Percentiles rank a stretch among this genome's conserved stretches.
Conservation (phyloP, 2,113 vertebrate genomes). For the Phrynosoma blainvillii region DNA sequence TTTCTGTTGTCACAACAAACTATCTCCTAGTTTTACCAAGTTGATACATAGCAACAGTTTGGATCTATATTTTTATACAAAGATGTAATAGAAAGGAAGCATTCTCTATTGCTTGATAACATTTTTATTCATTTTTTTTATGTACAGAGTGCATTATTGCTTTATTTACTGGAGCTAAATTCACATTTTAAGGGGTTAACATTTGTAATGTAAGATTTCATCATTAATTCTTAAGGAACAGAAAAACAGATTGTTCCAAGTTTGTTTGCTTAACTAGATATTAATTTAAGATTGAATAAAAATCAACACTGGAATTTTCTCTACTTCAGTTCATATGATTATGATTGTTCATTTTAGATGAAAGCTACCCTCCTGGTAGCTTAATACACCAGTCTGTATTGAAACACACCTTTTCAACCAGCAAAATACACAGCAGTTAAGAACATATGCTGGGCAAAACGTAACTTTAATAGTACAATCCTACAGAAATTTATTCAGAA, state of each 20-base stretch:
- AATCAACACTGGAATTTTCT: background rate
- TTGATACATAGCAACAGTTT: slow-evolving; percentile 50
- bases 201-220: slow-evolving; percentile 13
- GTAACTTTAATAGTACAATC: background rate
- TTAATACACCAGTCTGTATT: background rate
- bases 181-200: slow-evolving; percentile 45
- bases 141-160: slow-evolving; percentile 25
- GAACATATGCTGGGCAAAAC: background rate
- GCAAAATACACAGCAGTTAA: background rate
- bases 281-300: background rate
- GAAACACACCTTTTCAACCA: background rate
- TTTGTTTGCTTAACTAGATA: background rate
- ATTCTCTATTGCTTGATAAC: slow-evolving; percentile 41
- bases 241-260: background rate
- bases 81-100: slow-evolving; percentile 48
- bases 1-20: slow-evolving; percentile 68
- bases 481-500: background rate
- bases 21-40: slow-evolving; percentile 36
- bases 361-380: background rate
- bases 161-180: background rate
- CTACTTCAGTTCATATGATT: background rate
- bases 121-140: slow-evolving; percentile 46
- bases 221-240: slow-evolving; percentile 1
- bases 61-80: slow-evolving; percentile 63
- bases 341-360: background rate